A percentile compares a stretch with the other conserved stretches of the same genome.
Conservation (phyloP, 1,140 invertebrate species). For the Hermetia illucens region DNA sequence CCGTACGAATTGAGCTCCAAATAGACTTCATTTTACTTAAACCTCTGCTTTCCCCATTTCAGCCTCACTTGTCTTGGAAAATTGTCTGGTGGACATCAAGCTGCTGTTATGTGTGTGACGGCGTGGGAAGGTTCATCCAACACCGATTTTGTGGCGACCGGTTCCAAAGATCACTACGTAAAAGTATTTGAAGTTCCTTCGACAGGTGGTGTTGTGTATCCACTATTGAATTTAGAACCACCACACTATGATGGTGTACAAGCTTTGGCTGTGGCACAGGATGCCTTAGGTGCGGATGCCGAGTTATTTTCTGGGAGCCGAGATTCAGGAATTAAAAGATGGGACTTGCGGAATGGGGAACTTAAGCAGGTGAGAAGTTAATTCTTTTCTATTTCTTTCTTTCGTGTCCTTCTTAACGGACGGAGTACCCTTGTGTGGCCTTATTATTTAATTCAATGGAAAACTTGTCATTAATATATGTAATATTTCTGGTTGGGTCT, state of each 20-base stretch:
- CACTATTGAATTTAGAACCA: constrained; percentile 61
- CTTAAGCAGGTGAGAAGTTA: constrained; percentile 42
- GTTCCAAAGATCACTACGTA: constrained; percentile 78
- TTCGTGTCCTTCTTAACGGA: too few species aligned
- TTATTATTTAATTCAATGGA: too few species aligned
- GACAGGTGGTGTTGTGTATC: constrained; percentile 38
- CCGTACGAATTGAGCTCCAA: too few species aligned
- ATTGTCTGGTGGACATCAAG: constrained; percentile 69
- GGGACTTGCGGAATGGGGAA: constrained; percentile 56
- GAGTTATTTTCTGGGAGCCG: constrained; percentile 72
- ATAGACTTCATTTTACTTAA: too few species aligned
- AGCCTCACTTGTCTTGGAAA: constrained; percentile 58
- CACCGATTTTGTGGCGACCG: constrained; percentile 57
- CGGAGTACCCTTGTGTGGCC: too few species aligned
- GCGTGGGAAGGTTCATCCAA: constrained; percentile 30
- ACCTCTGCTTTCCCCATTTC: constrained; percentile 8
- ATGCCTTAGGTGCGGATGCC: constrained; percentile 27
- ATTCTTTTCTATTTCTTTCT: too few species aligned
- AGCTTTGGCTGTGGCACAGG: constrained; percentile 53
- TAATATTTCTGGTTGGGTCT: too few species aligned
- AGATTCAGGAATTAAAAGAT: constrained; percentile 81
- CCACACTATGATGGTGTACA: constrained; percentile 88
- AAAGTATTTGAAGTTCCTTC: constrained; percentile 45
- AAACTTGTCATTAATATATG: too few species aligned
- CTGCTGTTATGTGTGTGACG: constrained; percentile 73